phyloP scores from a whole-genome alignment of 1,140 invertebrate species.

The Drosophila murphyi region DNA sequence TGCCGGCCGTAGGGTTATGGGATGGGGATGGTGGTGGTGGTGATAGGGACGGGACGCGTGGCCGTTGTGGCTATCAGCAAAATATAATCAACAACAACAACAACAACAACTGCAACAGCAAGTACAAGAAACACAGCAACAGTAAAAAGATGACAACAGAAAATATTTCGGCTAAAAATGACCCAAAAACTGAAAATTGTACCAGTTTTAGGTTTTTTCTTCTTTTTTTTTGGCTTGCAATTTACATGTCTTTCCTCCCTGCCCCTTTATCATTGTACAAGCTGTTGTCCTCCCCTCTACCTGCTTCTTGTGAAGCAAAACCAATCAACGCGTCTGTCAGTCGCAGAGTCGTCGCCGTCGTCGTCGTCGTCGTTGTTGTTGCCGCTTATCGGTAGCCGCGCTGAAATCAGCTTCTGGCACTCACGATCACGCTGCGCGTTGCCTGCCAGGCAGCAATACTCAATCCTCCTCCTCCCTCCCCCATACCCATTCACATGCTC shows the following conservation, averaged over 20 bases:
- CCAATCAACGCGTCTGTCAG: slow-evolving; percentile 83
- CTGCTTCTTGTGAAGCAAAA: slow-evolving; percentile 59
- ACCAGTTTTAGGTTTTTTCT: slow-evolving; percentile 53
- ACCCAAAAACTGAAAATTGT: slow-evolving; percentile 56
- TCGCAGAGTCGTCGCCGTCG: slow-evolving; percentile 33
- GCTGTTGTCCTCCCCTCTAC: not conserved
- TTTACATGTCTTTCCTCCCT: slow-evolving; percentile 78
- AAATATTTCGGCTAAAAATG: slow-evolving; percentile 26
- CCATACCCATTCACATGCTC: slow-evolving; percentile 1
- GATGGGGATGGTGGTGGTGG: not conserved
- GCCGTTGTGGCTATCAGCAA: slow-evolving; percentile 68
- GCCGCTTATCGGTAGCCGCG: slow-evolving; percentile 79
- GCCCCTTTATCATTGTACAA: not conserved
- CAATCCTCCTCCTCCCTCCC: not conserved
- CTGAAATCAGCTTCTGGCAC: slow-evolving; percentile 83
- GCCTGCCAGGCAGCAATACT: slow-evolving; percentile 1
- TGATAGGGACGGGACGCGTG: slow-evolving; percentile 38
- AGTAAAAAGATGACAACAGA: not conserved
- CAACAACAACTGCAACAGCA: slow-evolving; percentile 37
- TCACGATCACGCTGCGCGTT: slow-evolving; percentile 70
- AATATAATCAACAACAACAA: slow-evolving; percentile 57
- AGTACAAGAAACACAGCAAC: not conserved
- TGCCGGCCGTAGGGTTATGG: not conserved
- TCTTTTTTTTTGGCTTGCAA: slow-evolving; percentile 45
- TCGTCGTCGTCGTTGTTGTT: slow-evolving; percentile 2